Percentiles rank a stretch among this genome's conserved stretches.
phyloP scores from a whole-genome alignment of 2,113 vertebrate genomes.

The Litocranius walleri region DNA sequence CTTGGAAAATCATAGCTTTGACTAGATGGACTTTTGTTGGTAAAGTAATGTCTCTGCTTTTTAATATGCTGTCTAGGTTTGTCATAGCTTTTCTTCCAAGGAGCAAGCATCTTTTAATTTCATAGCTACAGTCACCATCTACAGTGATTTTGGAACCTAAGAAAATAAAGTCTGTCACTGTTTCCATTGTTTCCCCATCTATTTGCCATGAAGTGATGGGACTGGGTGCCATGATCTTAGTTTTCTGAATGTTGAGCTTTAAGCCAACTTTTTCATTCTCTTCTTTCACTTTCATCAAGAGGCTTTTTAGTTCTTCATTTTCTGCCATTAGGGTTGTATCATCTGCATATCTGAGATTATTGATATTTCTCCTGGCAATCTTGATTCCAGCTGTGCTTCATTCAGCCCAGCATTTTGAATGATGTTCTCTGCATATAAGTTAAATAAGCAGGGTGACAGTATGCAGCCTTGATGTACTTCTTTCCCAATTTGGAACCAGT shows the following conservation, averaged over 20 bases:
- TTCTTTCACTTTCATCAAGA: neutral
- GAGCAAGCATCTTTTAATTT: neutral
- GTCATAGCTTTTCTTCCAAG: neutral
- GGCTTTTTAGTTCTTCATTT: neutral
- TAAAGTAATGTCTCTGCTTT: neutral
- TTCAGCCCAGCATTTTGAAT: neutral
- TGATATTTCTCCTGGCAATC: accelerated
- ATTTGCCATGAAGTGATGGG: neutral
- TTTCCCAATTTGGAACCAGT: neutral
- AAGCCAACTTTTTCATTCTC: neutral
- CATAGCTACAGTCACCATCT: neutral
- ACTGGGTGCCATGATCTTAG: neutral
- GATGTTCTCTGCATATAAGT: neutral
- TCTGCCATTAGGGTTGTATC: neutral
- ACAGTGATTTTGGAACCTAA: neutral
- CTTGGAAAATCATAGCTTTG: neutral
- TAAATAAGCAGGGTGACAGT: neutral
- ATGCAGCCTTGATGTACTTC: neutral
- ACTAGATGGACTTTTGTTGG: neutral
- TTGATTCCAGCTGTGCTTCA: neutral
- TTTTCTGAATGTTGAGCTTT: neutral
- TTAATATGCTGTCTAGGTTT: neutral
- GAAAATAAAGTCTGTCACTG: neutral
- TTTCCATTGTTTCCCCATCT: neutral
- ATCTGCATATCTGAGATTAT: neutral